Evolutionary conservation across 2,888 invertebrate genomes (phyloP), one percentile per base, ranked within the genome.

Genomic region (Phymatocera aterrima): DNA sequence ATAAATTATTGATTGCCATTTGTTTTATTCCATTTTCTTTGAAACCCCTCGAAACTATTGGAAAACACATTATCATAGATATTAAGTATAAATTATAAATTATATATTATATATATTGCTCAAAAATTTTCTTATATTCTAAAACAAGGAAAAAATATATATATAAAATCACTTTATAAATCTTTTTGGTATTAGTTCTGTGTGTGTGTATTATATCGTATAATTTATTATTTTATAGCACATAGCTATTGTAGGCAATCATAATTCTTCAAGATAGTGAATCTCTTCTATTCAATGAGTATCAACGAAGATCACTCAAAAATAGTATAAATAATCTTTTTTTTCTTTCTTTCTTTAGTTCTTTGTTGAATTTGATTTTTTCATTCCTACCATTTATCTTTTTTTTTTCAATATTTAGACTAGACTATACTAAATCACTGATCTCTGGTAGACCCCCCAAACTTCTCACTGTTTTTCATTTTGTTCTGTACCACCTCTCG

Each of bases 371-470:
- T 68, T 34, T 18, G 31, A 31, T 34, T 72, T 34, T 31, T 51
- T 48, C 10, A 5, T 18, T 34, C 18, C 10, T n/a, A 6, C n/a
- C 34, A 18, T 18, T n/a, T 18, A 51, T 51, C 1, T 31, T 72
- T n/a, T 31, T 72, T 48, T 70, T 51, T 8, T 51, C 48, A 72
- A 34, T 51, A 72, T 72, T 72, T 51, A 72, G 84, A 86, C 86
- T 86, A 86, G 85, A 85, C 84, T 87, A 87, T 83, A 79, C 82
- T 86, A 85, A 86, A 86, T 85, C 82, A 85, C 84, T 84, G 83
- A 82, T 82, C 31, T 77, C 60, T 81, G 81, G 78, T 61, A 61
- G 51, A 77, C 46, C 57, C 28, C 57, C 28, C 28, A 24, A 12
- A 28, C 34, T 34, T 31, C 68, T 70, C 1, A 10, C 28, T 4